Evolutionary conservation across 2,888 invertebrate species (phyloP).

Genomic region (Parasteatoda lunata): DNA sequence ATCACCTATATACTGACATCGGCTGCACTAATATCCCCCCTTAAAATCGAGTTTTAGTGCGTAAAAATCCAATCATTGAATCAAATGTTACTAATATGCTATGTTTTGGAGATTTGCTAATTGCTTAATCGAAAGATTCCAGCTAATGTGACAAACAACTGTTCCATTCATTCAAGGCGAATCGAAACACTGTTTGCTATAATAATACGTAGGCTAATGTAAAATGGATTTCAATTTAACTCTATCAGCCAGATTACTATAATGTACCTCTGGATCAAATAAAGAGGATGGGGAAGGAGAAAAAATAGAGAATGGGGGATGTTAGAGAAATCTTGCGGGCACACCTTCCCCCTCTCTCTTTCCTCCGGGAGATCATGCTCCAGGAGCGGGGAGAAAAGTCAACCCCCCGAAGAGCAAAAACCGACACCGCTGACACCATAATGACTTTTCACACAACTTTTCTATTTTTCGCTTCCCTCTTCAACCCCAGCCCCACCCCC

Average conservation of each 20-base stretch:
- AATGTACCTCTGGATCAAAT: constrained; percentile 19
- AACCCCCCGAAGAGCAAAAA: constrained; percentile 63
- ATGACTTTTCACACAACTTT: constrained; percentile 67
- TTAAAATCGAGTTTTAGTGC: too few relatives aligned
- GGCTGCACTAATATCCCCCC: too few relatives aligned
- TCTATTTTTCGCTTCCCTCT: constrained; percentile 49
- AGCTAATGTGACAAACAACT: too few relatives aligned
- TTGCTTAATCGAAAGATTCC: too few relatives aligned
- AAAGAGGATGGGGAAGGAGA: not conserved
- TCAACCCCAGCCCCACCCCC: constrained; percentile 8
- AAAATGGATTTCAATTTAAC: not conserved
- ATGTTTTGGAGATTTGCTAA: too few relatives aligned
- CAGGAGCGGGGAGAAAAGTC: constrained; percentile 15
- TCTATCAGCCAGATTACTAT: constrained; percentile 18
- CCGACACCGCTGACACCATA: constrained; percentile 63
- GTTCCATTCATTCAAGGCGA: too few relatives aligned
- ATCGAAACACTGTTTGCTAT: too few relatives aligned
- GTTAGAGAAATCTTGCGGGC: constrained; percentile 11
- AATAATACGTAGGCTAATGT: too few relatives aligned
- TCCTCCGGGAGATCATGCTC: constrained; percentile 29
- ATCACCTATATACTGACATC: too few relatives aligned
- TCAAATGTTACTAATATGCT: too few relatives aligned
- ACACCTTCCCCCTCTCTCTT: constrained; percentile 16
- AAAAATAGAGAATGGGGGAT: constrained; percentile 1
- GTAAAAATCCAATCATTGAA: too few relatives aligned